Evolutionary conservation across 2,888 invertebrate species (phyloP).

Genomic region (Rambutsinella grinnellia): DNA sequence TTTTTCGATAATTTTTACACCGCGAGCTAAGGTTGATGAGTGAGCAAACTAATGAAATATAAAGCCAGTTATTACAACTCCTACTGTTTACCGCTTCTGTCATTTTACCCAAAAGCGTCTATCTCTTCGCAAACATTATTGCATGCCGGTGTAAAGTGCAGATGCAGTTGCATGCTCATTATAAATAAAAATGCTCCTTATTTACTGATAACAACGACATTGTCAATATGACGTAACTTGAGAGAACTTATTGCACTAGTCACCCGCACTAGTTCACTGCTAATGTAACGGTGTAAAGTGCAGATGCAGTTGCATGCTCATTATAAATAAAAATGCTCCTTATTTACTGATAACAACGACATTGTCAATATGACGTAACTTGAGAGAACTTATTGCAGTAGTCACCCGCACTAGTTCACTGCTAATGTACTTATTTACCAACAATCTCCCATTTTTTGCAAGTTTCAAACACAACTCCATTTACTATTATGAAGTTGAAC

Average conservation of each 20-base stretch:
- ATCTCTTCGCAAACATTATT: no score
- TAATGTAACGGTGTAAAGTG: not conserved
- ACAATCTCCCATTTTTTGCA: not conserved
- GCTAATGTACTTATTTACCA: not conserved
- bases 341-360: no score
- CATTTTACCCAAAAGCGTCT: no score
- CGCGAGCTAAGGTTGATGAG: no score
- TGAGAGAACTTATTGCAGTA: not conserved
- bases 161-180: not conserved
- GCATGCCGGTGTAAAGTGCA: not conserved
- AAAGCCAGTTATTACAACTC: no score
- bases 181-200: not conserved
- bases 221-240: not conserved
- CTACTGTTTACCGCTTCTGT: no score
- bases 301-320: not conserved
- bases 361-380: not conserved
- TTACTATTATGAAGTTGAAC: not conserved
- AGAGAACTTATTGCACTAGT: not conserved
- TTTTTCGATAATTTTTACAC: no score
- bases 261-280: not conserved
- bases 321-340: not conserved
- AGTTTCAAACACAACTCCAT: not conserved
- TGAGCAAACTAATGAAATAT: no score
- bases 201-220: no score
- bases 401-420: not conserved